These are phyloP conservation scores for Drosophila parthenogenetica DNA, from an alignment of 2,888 invertebrate genomes.

Conservation along the genomic window DNA sequence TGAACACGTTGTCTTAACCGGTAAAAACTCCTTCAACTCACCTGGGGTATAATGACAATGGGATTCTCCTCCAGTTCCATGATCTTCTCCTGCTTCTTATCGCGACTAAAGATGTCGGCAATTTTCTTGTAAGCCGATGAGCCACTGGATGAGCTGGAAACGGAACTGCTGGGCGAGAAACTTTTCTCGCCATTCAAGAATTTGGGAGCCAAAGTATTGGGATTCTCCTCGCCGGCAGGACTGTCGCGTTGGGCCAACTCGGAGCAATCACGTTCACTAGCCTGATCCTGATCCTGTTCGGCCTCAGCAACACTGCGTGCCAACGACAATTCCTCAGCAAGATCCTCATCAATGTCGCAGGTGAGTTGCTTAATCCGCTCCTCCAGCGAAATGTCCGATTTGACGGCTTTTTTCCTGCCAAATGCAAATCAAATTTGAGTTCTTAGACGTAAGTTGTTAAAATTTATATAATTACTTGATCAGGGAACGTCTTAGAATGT, in stretches of 20 bases:
- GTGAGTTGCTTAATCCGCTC: conserved; percentile 94
- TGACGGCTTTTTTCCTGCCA: conserved; percentile 83
- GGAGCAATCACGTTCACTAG: conserved; percentile 62
- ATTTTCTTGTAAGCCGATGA: conserved; percentile 88
- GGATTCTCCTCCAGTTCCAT: conserved; percentile 85
- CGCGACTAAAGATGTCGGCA: conserved; percentile 85
- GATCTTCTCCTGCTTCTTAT: conserved; percentile 85
- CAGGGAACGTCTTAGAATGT: conserved; percentile 92
- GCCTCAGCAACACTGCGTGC: conserved; percentile 53
- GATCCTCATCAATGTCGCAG: conserved; percentile 92
- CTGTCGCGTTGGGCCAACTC: conserved; percentile 87
- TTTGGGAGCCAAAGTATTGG: conserved; percentile 68
- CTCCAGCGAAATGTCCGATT: conserved; percentile 90
- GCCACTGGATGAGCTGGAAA: conserved; percentile 87
- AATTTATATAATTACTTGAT: conserved; percentile 87
- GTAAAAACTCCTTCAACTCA: conserved; percentile 42
- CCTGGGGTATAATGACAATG: conserved; percentile 85
- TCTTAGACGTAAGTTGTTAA: not conserved
- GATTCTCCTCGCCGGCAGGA: conserved; percentile 89
- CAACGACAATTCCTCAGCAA: conserved; percentile 62
- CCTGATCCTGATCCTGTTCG: conserved; percentile 57
- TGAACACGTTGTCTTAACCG: too few species aligned
- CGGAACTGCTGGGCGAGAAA: conserved; percentile 87
- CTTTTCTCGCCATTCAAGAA: conserved; percentile 86
- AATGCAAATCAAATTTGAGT: not conserved